A percentile compares a stretch with the other conserved stretches of the same genome.
These are phyloP conservation scores for Meloidogyne hapla DNA, from an alignment of 1,140 invertebrate species.

Conservation along the genomic window DNA sequence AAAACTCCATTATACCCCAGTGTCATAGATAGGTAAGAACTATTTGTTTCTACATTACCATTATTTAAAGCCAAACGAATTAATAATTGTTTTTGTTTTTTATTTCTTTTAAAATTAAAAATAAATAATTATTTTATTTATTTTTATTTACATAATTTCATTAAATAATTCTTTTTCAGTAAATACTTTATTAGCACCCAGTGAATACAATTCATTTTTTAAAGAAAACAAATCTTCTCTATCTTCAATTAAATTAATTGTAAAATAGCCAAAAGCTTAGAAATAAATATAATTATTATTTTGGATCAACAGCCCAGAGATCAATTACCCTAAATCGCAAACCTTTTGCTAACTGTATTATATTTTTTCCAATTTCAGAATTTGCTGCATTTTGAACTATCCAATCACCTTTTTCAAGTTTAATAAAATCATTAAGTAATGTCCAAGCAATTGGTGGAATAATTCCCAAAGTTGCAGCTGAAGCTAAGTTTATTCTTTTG, in stretches of 20 bases:
- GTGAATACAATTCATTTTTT: not conserved
- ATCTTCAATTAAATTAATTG: slow-evolving; percentile 9
- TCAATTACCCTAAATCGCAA: not conserved
- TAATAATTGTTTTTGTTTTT: not conserved
- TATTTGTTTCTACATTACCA: not conserved
- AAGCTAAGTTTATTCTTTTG: not conserved
- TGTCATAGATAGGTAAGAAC: slow-evolving; percentile 2
- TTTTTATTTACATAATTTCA: slow-evolving; percentile 3
- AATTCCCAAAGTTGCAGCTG: slow-evolving; percentile 8
- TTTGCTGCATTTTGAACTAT: slow-evolving; percentile 20
- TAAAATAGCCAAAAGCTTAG: slow-evolving; percentile 15
- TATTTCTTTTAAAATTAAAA: not conserved
- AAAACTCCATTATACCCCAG: not conserved
- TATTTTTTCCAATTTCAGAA: slow-evolving; percentile 4
- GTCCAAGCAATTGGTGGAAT: slow-evolving; percentile 5
- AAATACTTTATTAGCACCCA: slow-evolving; percentile 8
- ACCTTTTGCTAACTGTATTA: slow-evolving; percentile 22
- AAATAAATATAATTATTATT: not conserved
- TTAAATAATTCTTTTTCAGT: slow-evolving; percentile 10
- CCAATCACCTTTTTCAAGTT: slow-evolving; percentile 8
- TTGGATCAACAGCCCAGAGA: not conserved
- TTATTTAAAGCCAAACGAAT: slow-evolving; percentile 13
- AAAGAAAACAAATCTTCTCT: not conserved
- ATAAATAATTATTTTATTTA: not conserved
- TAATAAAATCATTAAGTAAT: slow-evolving; percentile 16